These are phyloP conservation scores for Danio tinwini DNA, from an alignment of 2,797 vertebrate genomes.

Conservation along the genomic window DNA sequence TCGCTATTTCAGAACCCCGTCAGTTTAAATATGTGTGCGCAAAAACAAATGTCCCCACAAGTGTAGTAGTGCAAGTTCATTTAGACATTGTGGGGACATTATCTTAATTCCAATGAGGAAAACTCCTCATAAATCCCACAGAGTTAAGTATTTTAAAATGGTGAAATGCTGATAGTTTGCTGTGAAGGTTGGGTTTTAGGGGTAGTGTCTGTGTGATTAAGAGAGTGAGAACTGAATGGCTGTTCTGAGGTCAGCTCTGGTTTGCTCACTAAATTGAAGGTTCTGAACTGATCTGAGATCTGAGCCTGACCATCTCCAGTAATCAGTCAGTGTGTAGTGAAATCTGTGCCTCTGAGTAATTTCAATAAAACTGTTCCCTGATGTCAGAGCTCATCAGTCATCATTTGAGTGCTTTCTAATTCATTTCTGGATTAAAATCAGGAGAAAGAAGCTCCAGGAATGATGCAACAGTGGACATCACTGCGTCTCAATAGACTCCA, in stretches of 20 bases:
- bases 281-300: slow-evolving; percentile 1
- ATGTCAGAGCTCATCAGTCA: slow-evolving; percentile 31
- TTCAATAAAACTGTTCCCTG: slow-evolving; percentile 76
- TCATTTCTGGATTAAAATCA: neutral
- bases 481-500: neutral
- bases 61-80: no score
- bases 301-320: no score
- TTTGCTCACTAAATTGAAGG: neutral
- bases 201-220: slow-evolving; percentile 10
- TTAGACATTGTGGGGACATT: no score
- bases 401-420: neutral
- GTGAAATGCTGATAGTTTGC: no score
- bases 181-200: no score
- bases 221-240: neutral
- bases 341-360: slow-evolving; percentile 80
- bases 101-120: no score
- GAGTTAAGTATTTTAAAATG: no score
- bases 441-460: neutral
- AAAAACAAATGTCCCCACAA: no score
- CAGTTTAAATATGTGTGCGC: slow-evolving; percentile 1
- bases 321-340: slow-evolving; percentile 54
- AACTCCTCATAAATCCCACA: no score
- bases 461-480: neutral
- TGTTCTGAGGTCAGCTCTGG: neutral
- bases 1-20: slow-evolving; percentile 38